A percentile compares a stretch with the other conserved stretches of the same genome.
phyloP scores from a whole-genome alignment of 2,888 invertebrate genomes.

The Penaeus monodon region DNA sequence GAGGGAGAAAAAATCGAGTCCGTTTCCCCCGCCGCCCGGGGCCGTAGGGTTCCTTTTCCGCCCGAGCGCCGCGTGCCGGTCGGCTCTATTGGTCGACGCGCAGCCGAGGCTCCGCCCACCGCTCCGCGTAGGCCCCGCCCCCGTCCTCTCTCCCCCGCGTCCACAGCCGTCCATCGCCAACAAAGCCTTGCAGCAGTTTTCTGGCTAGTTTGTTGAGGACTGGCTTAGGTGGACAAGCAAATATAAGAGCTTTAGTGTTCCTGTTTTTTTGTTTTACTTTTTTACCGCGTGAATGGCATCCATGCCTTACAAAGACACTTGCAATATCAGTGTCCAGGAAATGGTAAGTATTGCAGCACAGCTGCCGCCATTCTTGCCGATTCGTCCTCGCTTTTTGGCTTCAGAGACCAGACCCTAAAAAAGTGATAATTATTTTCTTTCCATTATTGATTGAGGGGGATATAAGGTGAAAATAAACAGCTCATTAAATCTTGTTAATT shows the following conservation, averaged over 20 bases:
- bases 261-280: slow-evolving; percentile 33
- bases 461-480: too few relatives aligned
- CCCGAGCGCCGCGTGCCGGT: not conserved
- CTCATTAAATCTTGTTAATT: too few relatives aligned
- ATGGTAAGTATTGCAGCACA: slow-evolving; percentile 33
- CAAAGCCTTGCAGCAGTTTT: slow-evolving; percentile 42
- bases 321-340: slow-evolving; percentile 25
- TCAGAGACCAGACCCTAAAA: too few relatives aligned
- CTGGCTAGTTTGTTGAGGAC: slow-evolving; percentile 50
- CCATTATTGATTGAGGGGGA: too few relatives aligned
- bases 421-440: too few relatives aligned
- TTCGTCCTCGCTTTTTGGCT: too few relatives aligned
- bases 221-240: slow-evolving; percentile 41
- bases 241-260: slow-evolving; percentile 46
- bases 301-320: slow-evolving; percentile 27
- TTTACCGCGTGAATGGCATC: slow-evolving; percentile 44
- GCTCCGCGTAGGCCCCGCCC: slow-evolving; percentile 13
- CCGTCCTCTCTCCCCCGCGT: not conserved
- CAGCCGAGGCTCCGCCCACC: slow-evolving; percentile 5
- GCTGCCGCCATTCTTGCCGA: too few relatives aligned
- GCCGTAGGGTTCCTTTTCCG: slow-evolving; percentile 6
- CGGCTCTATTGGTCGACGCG: slow-evolving; percentile 25
- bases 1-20: slow-evolving; percentile 3
- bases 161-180: slow-evolving; percentile 41
- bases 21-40: slow-evolving; percentile 16